Percentiles rank a stretch among this genome's conserved stretches.
Conservation (phyloP, 1,140 invertebrate genomes). For the Ectropis grisescens region DNA sequence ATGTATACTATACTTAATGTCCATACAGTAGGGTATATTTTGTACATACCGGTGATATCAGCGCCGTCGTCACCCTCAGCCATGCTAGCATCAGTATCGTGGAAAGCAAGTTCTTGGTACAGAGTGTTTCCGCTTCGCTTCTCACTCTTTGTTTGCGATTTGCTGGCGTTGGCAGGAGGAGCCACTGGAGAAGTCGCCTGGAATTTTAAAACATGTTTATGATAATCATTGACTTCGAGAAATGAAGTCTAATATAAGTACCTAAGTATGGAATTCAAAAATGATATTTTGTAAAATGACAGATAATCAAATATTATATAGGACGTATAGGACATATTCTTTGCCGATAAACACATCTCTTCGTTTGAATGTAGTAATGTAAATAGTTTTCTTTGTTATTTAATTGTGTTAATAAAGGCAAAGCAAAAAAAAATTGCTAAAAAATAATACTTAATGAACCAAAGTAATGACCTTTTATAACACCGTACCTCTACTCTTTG, state of each 20-base stretch:
- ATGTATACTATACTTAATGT: too few species aligned
- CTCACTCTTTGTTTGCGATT: constrained; percentile 88
- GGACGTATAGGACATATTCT: too few species aligned
- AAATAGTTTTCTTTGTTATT: too few species aligned
- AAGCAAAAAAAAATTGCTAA: too few species aligned
- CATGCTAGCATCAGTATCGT: constrained; percentile 82
- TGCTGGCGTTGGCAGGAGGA: constrained; percentile 66
- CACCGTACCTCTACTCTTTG: too few species aligned
- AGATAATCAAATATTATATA: neutral
- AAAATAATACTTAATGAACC: too few species aligned
- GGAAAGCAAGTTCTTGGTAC: constrained; percentile 93
- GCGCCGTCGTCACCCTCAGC: constrained; percentile 87
- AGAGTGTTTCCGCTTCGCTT: constrained; percentile 90
- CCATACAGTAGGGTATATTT: too few species aligned
- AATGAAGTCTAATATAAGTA: too few species aligned
- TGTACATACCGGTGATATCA: constrained; percentile 86
- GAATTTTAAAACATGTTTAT: neutral
- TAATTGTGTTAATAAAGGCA: too few species aligned
- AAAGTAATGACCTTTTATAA: too few species aligned
- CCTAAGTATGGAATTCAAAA: constrained; percentile 6
- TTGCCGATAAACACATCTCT: too few species aligned
- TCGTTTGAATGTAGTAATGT: too few species aligned
- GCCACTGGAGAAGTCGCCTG: constrained; percentile 71
- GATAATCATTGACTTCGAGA: neutral
- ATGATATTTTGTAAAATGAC: neutral